These are phyloP conservation scores for Daboia siamensis DNA, from an alignment of 2,113 vertebrate genomes.

Conservation along the genomic window DNA sequence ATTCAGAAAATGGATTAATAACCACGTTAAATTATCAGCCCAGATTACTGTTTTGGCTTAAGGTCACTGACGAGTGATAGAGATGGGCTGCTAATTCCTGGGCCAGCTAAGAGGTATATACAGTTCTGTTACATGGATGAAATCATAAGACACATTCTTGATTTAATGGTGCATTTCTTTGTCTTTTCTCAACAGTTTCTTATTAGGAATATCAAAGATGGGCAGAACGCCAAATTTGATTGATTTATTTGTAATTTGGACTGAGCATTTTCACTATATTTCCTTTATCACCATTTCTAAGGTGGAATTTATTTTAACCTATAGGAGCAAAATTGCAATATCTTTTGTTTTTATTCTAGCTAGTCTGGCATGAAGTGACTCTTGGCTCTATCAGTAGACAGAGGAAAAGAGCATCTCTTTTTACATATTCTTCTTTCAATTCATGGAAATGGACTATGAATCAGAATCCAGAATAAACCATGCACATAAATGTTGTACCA, in stretches of 20 bases:
- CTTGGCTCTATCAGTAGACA: neutral
- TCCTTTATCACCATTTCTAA: neutral
- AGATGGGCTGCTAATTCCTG: neutral
- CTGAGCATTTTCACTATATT: neutral
- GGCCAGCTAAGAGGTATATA: neutral
- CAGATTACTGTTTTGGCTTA: neutral
- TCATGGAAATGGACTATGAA: neutral
- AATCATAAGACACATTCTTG: neutral
- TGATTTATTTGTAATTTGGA: neutral
- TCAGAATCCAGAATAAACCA: neutral
- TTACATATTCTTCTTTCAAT: neutral
- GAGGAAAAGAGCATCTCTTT: slow-evolving; percentile 4
- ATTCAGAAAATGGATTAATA: neutral
- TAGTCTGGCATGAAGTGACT: neutral
- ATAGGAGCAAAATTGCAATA: neutral
- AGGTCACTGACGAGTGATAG: neutral
- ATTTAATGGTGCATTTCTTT: neutral
- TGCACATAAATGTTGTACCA: neutral
- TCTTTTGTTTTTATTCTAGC: slow-evolving; percentile 8
- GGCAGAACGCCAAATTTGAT: neutral
- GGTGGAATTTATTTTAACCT: neutral
- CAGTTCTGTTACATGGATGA: neutral
- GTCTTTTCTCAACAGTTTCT: neutral
- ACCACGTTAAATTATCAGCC: neutral
- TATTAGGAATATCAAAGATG: neutral